phyloP scores from a whole-genome alignment of 2,888 invertebrate species.

The Eupithecia insigniata region DNA sequence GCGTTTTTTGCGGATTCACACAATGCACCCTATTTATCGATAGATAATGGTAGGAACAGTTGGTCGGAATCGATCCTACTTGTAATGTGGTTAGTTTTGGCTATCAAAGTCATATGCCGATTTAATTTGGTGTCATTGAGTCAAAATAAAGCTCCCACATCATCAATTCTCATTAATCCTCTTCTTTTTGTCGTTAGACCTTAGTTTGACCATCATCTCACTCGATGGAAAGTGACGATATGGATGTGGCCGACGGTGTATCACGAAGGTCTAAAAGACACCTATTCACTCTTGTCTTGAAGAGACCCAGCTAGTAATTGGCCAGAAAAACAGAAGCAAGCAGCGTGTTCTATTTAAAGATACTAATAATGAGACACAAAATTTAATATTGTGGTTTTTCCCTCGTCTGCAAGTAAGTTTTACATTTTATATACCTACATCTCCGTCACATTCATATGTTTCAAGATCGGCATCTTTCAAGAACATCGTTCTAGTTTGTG shows the following conservation, averaged over 20 bases:
- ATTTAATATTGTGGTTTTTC: not conserved
- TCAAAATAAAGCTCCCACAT: conserved; percentile 46
- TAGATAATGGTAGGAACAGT: conserved; percentile 80
- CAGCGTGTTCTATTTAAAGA: too few species aligned
- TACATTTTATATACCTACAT: not conserved
- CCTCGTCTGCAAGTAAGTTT: not conserved
- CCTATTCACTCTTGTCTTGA: too few species aligned
- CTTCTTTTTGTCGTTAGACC: too few species aligned
- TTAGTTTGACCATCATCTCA: too few species aligned
- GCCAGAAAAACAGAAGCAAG: too few species aligned
- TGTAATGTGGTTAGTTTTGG: conserved; percentile 81
- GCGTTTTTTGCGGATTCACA: conserved; percentile 75
- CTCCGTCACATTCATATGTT: conserved; percentile 7
- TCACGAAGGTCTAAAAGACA: too few species aligned
- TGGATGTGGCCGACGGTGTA: too few species aligned
- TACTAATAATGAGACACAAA: too few species aligned
- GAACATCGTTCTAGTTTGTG: conserved; percentile 42
- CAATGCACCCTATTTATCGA: conserved; percentile 80
- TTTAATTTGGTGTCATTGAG: conserved; percentile 59
- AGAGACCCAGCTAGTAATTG: too few species aligned
- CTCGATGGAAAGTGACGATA: too few species aligned
- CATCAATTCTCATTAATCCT: conserved; percentile 24
- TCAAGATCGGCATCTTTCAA: conserved; percentile 23
- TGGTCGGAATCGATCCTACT: conserved; percentile 71
- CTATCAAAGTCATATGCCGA: conserved; percentile 81